Base-by-base conservation (phyloP, 2,888 invertebrate genomes). In the Pheosia tremula region DNA sequence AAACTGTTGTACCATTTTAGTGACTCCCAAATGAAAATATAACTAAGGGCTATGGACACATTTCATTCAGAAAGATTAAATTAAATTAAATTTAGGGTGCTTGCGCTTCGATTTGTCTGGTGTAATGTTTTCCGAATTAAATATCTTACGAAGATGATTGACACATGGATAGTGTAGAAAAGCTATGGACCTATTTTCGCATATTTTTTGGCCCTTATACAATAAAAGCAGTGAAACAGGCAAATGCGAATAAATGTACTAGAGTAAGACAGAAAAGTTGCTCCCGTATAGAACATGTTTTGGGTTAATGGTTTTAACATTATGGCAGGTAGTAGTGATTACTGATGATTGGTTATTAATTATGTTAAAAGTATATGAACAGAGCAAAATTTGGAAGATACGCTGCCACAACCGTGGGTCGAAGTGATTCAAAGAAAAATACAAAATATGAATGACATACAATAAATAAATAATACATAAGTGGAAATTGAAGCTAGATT, bases 341-440 rank as follows among this genome's bases (percentile, higher is more conserved):
- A 78, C 75, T 82, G 80, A 82, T 80, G 80, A 83, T 84, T 81
- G 80, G 74, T 82, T 80, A 81, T 76, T 66, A 70, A 78, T 67
- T 76, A 79, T 79, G 77, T 71, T 66, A 24, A 24, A 24, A 24
- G 24, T 24, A 68, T 69, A 66, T 75, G 73, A 74, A 72, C 68
- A 68, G 77, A 71, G 68, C 69, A 72, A 78, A 88, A 86, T 88
- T 89, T 86, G 74, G 85, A 88, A 89, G 74, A 81, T 66, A 79
- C 78, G 72, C 82, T 83, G 85, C 86, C 83, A 77, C 74, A 81
- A 82, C 87, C 85, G 84, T 83, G 85, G 84, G 78, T 80, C 78
- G 78, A 84, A 77, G 84, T 86, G 82, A 74, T 79, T 74, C 68
- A 61, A 71, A 72, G 41, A 70, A 71, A 78, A 61, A 78, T 66